Percentiles rank a stretch among this genome's conserved stretches.
phyloP scores from a whole-genome alignment of 2,797 vertebrate species.

The Megaceryle alcyon region DNA sequence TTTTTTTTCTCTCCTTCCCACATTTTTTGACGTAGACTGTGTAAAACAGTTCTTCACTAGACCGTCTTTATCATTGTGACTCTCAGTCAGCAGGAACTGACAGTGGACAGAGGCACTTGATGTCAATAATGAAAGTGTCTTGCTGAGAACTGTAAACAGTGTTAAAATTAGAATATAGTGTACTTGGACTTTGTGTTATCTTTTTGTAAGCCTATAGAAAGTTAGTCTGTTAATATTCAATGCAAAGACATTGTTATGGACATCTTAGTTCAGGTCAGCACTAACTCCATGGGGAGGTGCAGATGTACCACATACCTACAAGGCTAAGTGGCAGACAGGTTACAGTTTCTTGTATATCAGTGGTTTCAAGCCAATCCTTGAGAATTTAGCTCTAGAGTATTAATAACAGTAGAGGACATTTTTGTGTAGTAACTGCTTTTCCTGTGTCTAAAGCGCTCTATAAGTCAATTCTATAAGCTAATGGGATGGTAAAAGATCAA shows the following conservation, averaged over 20 bases:
- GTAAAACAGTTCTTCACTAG: neutral
- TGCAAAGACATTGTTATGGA: neutral
- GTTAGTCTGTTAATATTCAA: neutral
- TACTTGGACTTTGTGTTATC: neutral
- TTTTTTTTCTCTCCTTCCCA: neutral
- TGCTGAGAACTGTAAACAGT: neutral
- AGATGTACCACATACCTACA: neutral
- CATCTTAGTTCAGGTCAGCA: neutral
- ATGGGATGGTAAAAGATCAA: neutral
- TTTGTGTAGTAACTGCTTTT: neutral
- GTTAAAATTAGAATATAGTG: neutral
- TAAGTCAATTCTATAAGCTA: conserved; percentile 18
- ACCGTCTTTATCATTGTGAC: neutral
- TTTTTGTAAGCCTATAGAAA: neutral
- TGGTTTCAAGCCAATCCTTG: neutral
- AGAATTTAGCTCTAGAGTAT: neutral
- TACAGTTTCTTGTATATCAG: neutral
- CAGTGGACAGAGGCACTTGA: neutral
- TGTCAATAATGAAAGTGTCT: neutral
- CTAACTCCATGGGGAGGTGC: accelerated
- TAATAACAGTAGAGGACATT: neutral
- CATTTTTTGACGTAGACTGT: neutral
- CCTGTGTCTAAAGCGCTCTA: neutral
- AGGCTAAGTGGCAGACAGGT: neutral
- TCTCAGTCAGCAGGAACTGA: neutral